A percentile compares a stretch with the other conserved stretches of the same genome.
phyloP scores from a whole-genome alignment of 2,888 invertebrate species.

The Amphipoea lucens region DNA sequence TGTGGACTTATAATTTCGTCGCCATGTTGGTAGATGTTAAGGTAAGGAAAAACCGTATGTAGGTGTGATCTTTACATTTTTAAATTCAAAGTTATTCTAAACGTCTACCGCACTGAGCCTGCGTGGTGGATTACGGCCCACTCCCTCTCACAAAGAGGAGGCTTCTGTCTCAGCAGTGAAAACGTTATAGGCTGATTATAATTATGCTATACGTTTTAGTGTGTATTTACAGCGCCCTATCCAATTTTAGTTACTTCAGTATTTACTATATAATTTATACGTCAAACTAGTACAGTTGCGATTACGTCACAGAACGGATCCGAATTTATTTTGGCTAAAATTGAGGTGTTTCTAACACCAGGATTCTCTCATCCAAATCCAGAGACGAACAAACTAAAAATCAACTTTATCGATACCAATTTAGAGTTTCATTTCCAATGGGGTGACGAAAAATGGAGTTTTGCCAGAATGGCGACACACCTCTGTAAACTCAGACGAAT shows the following conservation, averaged over 20 bases:
- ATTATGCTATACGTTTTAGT: constrained; percentile 38
- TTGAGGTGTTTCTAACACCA: constrained; percentile 82
- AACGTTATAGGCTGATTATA: background rate
- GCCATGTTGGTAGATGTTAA: background rate
- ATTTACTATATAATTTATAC: constrained; percentile 70
- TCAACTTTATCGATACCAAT: constrained; percentile 57
- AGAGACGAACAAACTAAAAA: constrained; percentile 64
- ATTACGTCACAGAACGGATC: constrained; percentile 81
- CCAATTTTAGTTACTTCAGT: constrained; percentile 69
- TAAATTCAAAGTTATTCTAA: constrained; percentile 5
- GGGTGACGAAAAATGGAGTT: constrained; percentile 75
- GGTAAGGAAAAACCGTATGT: background rate
- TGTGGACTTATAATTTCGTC: background rate
- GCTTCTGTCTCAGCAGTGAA: background rate
- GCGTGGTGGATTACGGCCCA: background rate
- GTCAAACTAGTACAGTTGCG: constrained; percentile 77
- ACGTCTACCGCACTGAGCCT: background rate
- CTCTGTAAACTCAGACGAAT: constrained; percentile 87
- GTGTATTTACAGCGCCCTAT: constrained; percentile 49
- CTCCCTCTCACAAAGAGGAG: background rate
- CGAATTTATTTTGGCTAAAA: constrained; percentile 87
- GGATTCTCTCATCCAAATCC: constrained; percentile 73
- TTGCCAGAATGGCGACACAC: constrained; percentile 88
- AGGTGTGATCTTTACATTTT: background rate
- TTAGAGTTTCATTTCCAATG: constrained; percentile 68